Evolutionary conservation across 92 coral and sea anemone species (phyloP).

Genomic region (Porites evermanni): DNA sequence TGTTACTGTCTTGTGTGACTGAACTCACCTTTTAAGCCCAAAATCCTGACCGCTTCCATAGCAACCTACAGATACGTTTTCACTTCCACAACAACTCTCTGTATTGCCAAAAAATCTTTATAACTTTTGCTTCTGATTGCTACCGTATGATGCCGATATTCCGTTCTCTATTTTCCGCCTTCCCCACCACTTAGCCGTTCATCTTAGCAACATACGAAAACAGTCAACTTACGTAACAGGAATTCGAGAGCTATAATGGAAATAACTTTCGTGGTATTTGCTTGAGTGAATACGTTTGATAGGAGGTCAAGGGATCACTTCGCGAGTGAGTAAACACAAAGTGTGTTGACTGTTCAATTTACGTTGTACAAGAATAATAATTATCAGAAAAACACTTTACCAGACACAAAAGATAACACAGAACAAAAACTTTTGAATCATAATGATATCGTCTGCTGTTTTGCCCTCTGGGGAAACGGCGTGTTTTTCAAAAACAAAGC

Average conservation of each 20-base stretch:
- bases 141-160: neutral
- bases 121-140: neutral
- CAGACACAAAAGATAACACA: slow-evolving; percentile 1
- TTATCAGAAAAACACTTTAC: neutral
- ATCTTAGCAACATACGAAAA: slow-evolving; percentile 23
- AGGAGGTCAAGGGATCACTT: slow-evolving; percentile 38
- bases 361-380: neutral
- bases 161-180: neutral
- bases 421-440: neutral
- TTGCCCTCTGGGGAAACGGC: slow-evolving; percentile 19
- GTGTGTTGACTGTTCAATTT: slow-evolving; percentile 1
- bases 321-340: neutral
- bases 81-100: neutral
- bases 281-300: slow-evolving; percentile 10
- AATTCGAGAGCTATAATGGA: neutral
- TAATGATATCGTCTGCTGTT: neutral
- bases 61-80: slow-evolving; percentile 7
- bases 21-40: slow-evolving; percentile 14
- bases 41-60: neutral
- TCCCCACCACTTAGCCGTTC: neutral
- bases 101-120: neutral
- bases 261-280: slow-evolving; percentile 1
- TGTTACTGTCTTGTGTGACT: neutral
- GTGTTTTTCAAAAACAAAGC: slow-evolving; percentile 20
- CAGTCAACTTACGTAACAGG: neutral